Evolutionary conservation across 2,797 vertebrate species (phyloP), one percentile per base, ranked within the genome.

Genomic region (Arnoldichthys spilopterus): DNA sequence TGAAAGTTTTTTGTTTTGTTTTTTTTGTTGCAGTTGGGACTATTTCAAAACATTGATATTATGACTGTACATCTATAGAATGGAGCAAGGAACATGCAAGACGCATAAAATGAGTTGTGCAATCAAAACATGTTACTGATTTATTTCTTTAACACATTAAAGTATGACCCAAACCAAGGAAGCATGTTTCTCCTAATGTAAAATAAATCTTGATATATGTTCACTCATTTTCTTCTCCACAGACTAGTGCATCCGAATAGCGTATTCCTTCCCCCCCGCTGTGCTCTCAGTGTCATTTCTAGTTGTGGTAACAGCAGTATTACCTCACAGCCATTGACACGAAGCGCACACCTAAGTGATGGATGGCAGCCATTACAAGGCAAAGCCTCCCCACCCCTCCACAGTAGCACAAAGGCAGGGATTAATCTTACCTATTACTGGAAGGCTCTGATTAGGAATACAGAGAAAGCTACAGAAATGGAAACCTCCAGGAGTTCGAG

Each of bases 351-450:
- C 83, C 78, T 81, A 68, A 77, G 28, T 86, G 85, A 86, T 86
- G 83, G 80, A 86, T 85, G 83, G 69, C 72, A 76, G 75, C 85
- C 81, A 86, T 86, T 86, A 86, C 78, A 82, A 69, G 80, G 77
- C 59, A 82, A 80, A 82, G 49, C 68, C 72, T 58, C 68, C 70
- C 82, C 72, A 81, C 77, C 79, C 61, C 37, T 72, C 77, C 58
- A 61, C 69, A 71, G 68, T 79, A 80, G 76, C 78, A 80, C 64
- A 69, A 45, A 84, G 74, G 78, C 80, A 83, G 63, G 82, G 82
- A 86, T 86, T 83, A 82, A 85, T 85, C 81, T 81, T 75, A 76
- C 56, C 79, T 72, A 83, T 82, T 86, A 85, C 79, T 75, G 72
- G 59, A 76, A 73, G 81, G 58, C 74, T 83, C 81, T 82, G 80